These are phyloP conservation scores for Drusus annulatus DNA, from an alignment of 1,140 invertebrate genomes.

Conservation along the genomic window DNA sequence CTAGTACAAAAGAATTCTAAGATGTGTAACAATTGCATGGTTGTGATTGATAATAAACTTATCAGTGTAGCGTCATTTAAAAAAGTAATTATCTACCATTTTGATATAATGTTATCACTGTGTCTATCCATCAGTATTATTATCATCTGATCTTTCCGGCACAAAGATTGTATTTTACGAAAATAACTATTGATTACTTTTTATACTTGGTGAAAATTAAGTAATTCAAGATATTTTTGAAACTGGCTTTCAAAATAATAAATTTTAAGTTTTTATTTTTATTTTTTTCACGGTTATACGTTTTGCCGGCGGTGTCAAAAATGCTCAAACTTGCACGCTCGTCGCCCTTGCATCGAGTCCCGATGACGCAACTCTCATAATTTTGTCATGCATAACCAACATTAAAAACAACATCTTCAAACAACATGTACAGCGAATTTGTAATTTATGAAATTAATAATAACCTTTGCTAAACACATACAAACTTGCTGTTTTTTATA, in stretches of 20 bases:
- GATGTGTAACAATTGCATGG: too few relatives aligned
- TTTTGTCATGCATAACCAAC: constrained; percentile 1
- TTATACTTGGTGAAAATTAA: too few relatives aligned
- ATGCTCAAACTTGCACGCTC: constrained; percentile 24
- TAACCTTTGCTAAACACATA: constrained; percentile 32
- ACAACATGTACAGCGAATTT: constrained; percentile 23
- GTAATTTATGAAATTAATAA: constrained; percentile 31
- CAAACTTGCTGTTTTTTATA: constrained; percentile 32
- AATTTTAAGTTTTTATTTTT: too few relatives aligned
- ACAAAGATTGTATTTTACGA: too few relatives aligned
- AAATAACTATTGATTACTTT: too few relatives aligned
- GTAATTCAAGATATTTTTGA: not conserved
- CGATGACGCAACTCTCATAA: not conserved
- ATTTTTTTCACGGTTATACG: not conserved
- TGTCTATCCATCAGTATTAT: too few relatives aligned
- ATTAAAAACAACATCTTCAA: not conserved
- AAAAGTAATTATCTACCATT: too few relatives aligned
- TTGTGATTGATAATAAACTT: too few relatives aligned
- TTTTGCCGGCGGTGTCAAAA: constrained; percentile 15
- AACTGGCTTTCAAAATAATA: not conserved
- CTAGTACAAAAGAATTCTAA: too few relatives aligned
- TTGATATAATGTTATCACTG: too few relatives aligned
- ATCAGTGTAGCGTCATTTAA: too few relatives aligned
- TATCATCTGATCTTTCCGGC: too few relatives aligned
- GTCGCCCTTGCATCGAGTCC: not conserved